A percentile compares a stretch with the other conserved stretches of the same genome.
phyloP scores from a whole-genome alignment of 2,888 invertebrate species.

The Apodemia hepburni region DNA sequence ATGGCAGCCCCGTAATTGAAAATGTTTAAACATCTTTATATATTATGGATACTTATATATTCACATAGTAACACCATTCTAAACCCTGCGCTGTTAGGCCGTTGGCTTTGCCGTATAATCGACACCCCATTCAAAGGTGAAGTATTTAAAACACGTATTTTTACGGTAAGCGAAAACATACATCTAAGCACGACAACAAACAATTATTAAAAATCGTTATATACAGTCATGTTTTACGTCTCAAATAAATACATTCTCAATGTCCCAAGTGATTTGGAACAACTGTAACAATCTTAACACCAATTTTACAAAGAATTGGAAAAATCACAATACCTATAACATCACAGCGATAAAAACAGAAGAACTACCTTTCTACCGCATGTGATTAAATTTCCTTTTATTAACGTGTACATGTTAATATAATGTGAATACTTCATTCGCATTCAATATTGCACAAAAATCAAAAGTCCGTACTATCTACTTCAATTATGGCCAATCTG shows the following conservation, averaged over 20 bases:
- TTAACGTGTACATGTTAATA: not conserved
- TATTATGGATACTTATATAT: conserved; percentile 14
- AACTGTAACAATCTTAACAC: conserved; percentile 9
- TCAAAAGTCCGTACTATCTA: not conserved
- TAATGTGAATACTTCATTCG: not conserved
- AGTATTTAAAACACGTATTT: not conserved
- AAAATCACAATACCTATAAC: conserved; percentile 8
- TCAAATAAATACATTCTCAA: conserved; percentile 11
- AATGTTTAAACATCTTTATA: conserved; percentile 12
- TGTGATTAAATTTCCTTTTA: not conserved
- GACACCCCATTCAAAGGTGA: conserved; percentile 6
- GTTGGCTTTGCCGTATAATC: conserved; percentile 7
- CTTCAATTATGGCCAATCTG: conserved; percentile 1
- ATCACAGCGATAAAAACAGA: not conserved
- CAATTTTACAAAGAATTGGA: conserved; percentile 11
- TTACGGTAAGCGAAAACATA: conserved; percentile 8
- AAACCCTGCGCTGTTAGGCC: conserved; percentile 12
- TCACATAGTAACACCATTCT: conserved; percentile 14
- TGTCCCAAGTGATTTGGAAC: not conserved
- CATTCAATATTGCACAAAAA: conserved; percentile 1
- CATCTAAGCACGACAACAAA: conserved; percentile 13
- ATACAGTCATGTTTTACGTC: conserved; percentile 14
- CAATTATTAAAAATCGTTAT: conserved; percentile 12
- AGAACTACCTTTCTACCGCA: not conserved
- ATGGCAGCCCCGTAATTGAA: conserved; percentile 47